Percentiles rank a stretch among this genome's conserved stretches.
Conservation (phyloP, 2,113 vertebrate genomes). For the Myanophis thanlyinensis region DNA sequence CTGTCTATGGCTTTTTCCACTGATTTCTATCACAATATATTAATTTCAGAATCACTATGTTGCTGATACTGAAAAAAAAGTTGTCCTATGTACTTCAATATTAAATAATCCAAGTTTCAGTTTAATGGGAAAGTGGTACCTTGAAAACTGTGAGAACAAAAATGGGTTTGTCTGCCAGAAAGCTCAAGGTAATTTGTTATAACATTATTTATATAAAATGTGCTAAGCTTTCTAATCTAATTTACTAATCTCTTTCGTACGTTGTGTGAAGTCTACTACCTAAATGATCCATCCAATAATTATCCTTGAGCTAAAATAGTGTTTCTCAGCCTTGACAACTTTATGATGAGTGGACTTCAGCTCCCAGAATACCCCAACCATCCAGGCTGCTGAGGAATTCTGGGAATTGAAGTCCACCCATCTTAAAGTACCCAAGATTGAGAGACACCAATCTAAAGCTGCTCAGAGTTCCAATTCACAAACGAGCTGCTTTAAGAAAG, state of each 20-base stretch:
- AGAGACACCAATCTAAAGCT: neutral
- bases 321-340: neutral
- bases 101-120: conserved; percentile 88
- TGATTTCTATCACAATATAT: conserved; percentile 27
- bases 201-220: neutral
- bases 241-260: neutral
- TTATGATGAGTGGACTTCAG: neutral
- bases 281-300: neutral
- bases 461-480: neutral
- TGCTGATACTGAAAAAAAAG: conserved; percentile 53
- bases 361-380: neutral
- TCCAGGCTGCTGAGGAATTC: neutral
- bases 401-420: neutral
- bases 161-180: conserved; percentile 94
- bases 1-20: conserved; percentile 25
- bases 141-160: conserved; percentile 80
- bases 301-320: neutral
- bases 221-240: neutral
- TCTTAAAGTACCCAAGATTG: neutral
- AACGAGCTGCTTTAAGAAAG: neutral
- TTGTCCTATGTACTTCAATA: conserved; percentile 79
- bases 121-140: conserved; percentile 92
- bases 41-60: conserved; percentile 63
- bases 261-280: neutral
- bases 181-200: conserved; percentile 75